These are phyloP conservation scores for Isurus oxyrinchus DNA, from an alignment of 2,113 vertebrate genomes.

Conservation along the genomic window DNA sequence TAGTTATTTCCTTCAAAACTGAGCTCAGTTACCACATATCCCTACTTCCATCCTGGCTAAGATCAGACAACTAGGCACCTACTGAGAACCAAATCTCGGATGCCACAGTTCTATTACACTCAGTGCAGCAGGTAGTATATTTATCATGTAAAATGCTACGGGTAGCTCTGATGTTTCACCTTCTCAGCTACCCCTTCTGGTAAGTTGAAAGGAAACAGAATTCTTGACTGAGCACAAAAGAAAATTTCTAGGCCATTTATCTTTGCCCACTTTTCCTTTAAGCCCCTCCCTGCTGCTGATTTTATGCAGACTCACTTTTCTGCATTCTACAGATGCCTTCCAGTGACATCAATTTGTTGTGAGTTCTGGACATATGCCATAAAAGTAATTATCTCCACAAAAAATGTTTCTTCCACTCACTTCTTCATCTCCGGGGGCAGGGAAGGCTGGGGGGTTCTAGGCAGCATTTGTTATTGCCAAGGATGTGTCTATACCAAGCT, in stretches of 20 bases:
- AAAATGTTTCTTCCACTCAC: neutral
- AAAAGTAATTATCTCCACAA: neutral
- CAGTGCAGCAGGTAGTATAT: neutral
- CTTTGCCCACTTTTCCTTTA: neutral
- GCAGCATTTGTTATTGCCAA: neutral
- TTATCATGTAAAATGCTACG: neutral
- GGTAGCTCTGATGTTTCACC: neutral
- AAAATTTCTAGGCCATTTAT: neutral
- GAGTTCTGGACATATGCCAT: neutral
- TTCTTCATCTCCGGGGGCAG: neutral
- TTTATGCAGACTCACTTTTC: neutral
- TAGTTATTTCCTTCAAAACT: neutral
- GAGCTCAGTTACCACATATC: neutral
- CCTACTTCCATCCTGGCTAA: neutral
- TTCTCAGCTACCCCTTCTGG: neutral
- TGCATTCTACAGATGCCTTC: neutral
- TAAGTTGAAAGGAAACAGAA: neutral
- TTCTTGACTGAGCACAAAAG: neutral
- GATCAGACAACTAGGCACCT: neutral
- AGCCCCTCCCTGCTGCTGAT: neutral
- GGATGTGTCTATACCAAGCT: neutral
- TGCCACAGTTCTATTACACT: neutral
- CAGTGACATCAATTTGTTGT: neutral
- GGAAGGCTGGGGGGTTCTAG: neutral
- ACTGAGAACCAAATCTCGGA: neutral